These are phyloP conservation scores for Dryoscopus gambensis DNA, from an alignment of 2,113 vertebrate species.

Conservation along the genomic window DNA sequence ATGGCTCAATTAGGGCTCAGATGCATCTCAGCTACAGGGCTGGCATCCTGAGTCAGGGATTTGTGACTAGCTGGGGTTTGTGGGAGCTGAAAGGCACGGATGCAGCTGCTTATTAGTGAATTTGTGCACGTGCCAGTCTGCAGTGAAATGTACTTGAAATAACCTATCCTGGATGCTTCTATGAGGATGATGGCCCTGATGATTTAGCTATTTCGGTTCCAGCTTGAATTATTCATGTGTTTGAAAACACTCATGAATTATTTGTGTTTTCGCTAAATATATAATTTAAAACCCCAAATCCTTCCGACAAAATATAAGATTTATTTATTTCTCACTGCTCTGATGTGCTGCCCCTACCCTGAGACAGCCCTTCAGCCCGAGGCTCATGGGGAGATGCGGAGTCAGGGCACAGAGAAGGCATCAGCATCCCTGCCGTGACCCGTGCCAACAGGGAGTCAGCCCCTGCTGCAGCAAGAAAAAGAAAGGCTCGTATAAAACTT, in stretches of 20 bases:
- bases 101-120: conserved; percentile 47
- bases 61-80: neutral
- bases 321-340: neutral
- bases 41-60: conserved; percentile 21
- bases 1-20: neutral
- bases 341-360: neutral
- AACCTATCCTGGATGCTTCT: conserved; percentile 50
- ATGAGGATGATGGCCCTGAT: conserved; percentile 50
- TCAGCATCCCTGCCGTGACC: neutral
- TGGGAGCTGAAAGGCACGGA: neutral
- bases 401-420: neutral
- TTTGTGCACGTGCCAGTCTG: conserved; percentile 55
- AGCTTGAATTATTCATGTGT: conserved; percentile 60
- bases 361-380: neutral
- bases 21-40: neutral
- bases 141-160: conserved; percentile 63
- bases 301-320: neutral
- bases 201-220: conserved; percentile 63
- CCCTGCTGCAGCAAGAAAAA: neutral
- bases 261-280: conserved; percentile 64
- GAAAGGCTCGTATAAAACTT: neutral
- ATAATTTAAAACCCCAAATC: conserved; percentile 52
- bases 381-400: rapidly evolving
- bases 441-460: neutral
- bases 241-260: conserved; percentile 68